Percentiles rank a stretch among this genome's conserved stretches.
Conservation (phyloP, 2,888 invertebrate species). For the Drosophila formosana region DNA sequence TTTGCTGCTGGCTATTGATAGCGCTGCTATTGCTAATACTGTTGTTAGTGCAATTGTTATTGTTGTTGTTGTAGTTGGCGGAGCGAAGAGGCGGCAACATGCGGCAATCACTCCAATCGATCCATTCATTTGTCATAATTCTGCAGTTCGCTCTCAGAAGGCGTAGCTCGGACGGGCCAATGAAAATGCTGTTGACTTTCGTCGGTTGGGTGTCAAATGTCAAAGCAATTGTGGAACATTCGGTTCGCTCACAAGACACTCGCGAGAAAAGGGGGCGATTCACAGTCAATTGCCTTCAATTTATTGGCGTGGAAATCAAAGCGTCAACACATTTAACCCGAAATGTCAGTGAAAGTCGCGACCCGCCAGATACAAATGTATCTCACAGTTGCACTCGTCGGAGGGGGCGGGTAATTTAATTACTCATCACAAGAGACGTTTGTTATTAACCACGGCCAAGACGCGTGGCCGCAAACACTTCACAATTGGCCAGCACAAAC, state of each 20-base stretch:
- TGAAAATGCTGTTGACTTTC: conserved; percentile 30
- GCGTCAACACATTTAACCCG: conserved; percentile 72
- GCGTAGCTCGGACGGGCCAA: conserved; percentile 27
- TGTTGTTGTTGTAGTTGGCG: conserved; percentile 71
- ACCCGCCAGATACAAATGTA: conserved; percentile 79
- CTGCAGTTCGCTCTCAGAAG: conserved; percentile 38
- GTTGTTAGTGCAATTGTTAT: conserved; percentile 45
- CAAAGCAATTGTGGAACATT: conserved; percentile 55
- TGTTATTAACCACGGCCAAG: conserved; percentile 28
- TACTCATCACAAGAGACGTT: conserved; percentile 51
- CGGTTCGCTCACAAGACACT: conserved; percentile 20
- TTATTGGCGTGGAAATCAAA: conserved; percentile 76
- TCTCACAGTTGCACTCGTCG: conserved; percentile 34
- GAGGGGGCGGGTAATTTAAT: conserved; percentile 28
- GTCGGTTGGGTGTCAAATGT: conserved; percentile 68
- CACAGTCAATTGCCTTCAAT: conserved; percentile 70
- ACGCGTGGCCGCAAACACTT: conserved; percentile 35
- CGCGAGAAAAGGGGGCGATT: conserved; percentile 25
- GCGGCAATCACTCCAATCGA: conserved; percentile 84
- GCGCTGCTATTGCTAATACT: conserved; percentile 35
- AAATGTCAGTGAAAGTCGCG: conserved; percentile 79
- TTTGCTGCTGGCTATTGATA: conserved; percentile 65
- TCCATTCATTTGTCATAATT: conserved; percentile 85
- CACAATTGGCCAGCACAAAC: conserved; percentile 17
- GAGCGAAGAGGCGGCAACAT: conserved; percentile 83